These are phyloP conservation scores for Bombus huntii DNA, from an alignment of 1,140 invertebrate genomes.

Conservation along the genomic window DNA sequence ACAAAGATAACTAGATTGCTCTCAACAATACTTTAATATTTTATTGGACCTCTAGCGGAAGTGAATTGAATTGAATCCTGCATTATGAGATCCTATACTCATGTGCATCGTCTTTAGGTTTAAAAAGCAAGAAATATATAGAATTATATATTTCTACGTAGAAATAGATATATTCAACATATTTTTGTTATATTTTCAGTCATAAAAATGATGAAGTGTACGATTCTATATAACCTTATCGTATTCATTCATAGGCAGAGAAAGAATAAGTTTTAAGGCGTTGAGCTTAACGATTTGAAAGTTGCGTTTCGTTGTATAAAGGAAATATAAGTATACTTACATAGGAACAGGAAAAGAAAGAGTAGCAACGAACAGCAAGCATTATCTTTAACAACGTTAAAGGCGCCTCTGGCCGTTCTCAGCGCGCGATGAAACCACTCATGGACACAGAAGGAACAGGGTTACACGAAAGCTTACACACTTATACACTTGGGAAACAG, in stretches of 20 bases:
- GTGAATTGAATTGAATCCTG: background rate
- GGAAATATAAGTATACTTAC: slow-evolving; percentile 21
- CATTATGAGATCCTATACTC: background rate
- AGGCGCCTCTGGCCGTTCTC: slow-evolving; percentile 43
- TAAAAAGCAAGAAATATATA: too few species aligned
- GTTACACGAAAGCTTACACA: slow-evolving; percentile 12
- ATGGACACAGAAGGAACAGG: slow-evolving; percentile 1
- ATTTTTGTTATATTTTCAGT: background rate
- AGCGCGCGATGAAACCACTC: slow-evolving; percentile 33
- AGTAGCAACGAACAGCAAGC: background rate
- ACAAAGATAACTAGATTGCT: too few species aligned
- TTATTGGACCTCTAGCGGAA: background rate
- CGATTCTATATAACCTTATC: background rate
- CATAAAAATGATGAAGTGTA: background rate
- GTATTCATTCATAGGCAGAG: background rate
- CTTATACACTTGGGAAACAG: slow-evolving; percentile 64
- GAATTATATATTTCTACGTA: too few species aligned
- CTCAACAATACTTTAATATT: background rate
- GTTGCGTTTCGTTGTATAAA: background rate
- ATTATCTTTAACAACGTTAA: slow-evolving; percentile 49
- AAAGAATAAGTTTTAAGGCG: background rate
- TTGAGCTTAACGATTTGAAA: slow-evolving; percentile 1
- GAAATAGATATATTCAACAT: background rate
- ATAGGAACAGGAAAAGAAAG: background rate
- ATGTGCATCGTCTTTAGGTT: background rate